These are phyloP conservation scores for Silurus aristotelis DNA, from an alignment of 2,797 vertebrate species.

Conservation along the genomic window DNA sequence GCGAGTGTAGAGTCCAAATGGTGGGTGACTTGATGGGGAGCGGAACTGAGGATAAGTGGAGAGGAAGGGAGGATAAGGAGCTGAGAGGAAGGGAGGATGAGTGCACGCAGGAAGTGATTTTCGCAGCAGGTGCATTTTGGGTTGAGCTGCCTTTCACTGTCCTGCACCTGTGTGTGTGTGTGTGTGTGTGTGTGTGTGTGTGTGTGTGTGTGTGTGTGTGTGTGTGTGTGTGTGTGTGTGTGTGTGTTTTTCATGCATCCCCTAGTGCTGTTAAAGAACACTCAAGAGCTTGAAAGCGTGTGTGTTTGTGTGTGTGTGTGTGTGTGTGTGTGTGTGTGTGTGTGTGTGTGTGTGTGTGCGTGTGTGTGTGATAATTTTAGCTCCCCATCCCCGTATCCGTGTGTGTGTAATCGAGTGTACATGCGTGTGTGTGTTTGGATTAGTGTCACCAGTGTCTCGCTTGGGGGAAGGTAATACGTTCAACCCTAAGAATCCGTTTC, in stretches of 20 bases:
- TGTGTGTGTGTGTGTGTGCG: neutral
- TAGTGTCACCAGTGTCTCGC: constrained; percentile 66
- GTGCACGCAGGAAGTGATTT: constrained; percentile 6
- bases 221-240: constrained; percentile 15
- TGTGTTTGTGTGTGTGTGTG: constrained; percentile 2
- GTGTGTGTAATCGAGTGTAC: constrained; percentile 69
- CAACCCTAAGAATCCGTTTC: constrained; percentile 48
- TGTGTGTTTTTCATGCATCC: neutral
- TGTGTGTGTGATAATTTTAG: constrained; percentile 69
- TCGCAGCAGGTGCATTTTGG: constrained; percentile 44
- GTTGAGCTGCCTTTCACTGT: constrained; percentile 28
- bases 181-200: constrained; percentile 23
- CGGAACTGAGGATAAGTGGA: neutral
- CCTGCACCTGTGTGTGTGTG: neutral
- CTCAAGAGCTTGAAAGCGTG: neutral
- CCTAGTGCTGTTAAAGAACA: constrained; percentile 2
- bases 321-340: constrained; percentile 9
- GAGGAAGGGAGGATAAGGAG: neutral
- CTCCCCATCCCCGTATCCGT: constrained; percentile 59
- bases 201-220: constrained; percentile 19
- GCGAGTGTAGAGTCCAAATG: neutral
- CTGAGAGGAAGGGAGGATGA: constrained; percentile 17
- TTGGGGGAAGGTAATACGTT: constrained; percentile 59
- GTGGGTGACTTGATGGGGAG: neutral
- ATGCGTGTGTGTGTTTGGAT: constrained; percentile 60